phyloP scores from a whole-genome alignment of 2,113 vertebrate species.

The Notarius quadriscutis region DNA sequence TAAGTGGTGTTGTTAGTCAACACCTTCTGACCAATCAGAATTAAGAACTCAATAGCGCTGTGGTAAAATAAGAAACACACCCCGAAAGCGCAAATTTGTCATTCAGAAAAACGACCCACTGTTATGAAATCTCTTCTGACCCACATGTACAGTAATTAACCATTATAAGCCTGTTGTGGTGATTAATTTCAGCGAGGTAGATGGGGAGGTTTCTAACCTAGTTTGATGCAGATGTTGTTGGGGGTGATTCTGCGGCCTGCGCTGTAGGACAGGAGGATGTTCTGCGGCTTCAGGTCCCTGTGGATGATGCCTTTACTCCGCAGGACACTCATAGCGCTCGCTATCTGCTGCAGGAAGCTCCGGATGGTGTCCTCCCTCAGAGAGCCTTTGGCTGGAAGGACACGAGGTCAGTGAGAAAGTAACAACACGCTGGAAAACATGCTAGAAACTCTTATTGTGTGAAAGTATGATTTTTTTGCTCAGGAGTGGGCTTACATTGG shows the following conservation, averaged over 20 bases:
- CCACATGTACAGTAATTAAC: background rate
- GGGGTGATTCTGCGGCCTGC: constrained; percentile 83
- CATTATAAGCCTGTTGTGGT: background rate
- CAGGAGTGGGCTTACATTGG: too few relatives aligned
- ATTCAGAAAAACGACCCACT: background rate
- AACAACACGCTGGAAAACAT: background rate
- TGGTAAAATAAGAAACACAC: background rate
- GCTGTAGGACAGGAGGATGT: constrained; percentile 86
- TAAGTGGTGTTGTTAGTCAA: background rate
- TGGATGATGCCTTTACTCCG: constrained; percentile 93
- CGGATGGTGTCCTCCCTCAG: constrained; percentile 95
- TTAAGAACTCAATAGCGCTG: background rate
- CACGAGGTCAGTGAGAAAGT: background rate
- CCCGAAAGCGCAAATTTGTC: background rate
- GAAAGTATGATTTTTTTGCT: background rate
- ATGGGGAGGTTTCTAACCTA: constrained; percentile 71
- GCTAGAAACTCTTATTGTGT: background rate
- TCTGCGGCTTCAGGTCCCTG: constrained; percentile 94
- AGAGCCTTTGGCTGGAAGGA: constrained; percentile 82
- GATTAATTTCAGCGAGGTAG: background rate
- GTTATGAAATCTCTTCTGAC: background rate
- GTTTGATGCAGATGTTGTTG: constrained; percentile 87
- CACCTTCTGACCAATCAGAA: background rate
- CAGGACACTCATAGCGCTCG: constrained; percentile 88
- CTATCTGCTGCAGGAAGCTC: constrained; percentile 92